Percentiles rank a stretch among this genome's conserved stretches.
phyloP scores from a whole-genome alignment of 2,888 invertebrate species.

The Dryococelus australis region DNA sequence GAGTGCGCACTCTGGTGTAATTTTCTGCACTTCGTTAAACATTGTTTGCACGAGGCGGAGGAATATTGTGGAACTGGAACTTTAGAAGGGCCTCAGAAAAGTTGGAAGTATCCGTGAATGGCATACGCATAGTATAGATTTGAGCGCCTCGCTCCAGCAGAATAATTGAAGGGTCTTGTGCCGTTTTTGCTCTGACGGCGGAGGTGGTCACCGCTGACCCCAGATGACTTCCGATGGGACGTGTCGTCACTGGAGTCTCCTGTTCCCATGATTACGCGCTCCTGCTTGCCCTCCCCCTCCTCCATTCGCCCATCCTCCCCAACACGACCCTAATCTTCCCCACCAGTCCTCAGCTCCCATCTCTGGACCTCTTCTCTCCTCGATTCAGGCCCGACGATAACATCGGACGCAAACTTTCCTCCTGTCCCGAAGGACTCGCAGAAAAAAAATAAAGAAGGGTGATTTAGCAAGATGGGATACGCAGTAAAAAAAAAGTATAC shows the following conservation, averaged over 20 bases:
- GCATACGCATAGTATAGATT: too few relatives aligned
- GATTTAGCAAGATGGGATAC: not conserved
- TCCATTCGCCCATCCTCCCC: not conserved
- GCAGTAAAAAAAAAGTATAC: not conserved
- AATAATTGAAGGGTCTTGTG: not conserved
- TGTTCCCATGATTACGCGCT: not conserved
- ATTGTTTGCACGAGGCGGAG: too few relatives aligned
- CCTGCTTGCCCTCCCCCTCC: not conserved
- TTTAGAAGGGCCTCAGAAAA: too few relatives aligned
- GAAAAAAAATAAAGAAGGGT: not conserved
- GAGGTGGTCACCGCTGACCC: not conserved
- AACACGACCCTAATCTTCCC: not conserved
- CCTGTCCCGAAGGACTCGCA: not conserved
- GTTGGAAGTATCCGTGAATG: too few relatives aligned
- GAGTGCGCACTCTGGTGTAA: too few relatives aligned
- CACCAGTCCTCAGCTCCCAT: not conserved
- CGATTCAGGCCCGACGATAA: not conserved
- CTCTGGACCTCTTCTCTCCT: not conserved
- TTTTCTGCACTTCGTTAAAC: too few relatives aligned
- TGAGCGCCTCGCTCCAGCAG: too few relatives aligned
- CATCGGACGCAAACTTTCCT: not conserved
- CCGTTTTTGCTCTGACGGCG: not conserved
- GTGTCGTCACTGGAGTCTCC: slow-evolving; percentile 9
- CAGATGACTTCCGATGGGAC: slow-evolving; percentile 10
- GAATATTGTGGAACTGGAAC: too few relatives aligned